Evolutionary conservation across 2,888 invertebrate species (phyloP).

Genomic region (Chaitophorus viminalis): DNA sequence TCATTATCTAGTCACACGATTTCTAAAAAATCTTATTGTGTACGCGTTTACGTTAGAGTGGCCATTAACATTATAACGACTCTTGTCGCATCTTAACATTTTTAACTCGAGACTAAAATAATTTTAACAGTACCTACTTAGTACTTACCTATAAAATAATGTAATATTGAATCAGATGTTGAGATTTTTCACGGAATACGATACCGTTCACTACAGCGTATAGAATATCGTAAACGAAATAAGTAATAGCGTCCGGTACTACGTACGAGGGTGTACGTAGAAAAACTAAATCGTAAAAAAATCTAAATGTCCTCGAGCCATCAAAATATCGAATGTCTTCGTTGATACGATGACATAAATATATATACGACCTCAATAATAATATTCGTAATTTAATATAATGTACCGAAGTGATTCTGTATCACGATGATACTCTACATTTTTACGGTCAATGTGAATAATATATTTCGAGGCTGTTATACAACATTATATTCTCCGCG

Average conservation of each 20-base stretch:
- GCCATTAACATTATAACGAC: not conserved
- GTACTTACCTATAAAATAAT: too few relatives aligned
- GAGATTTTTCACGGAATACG: not conserved
- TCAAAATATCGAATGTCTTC: constrained; percentile 33
- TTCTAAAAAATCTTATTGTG: too few relatives aligned
- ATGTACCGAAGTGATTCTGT: not conserved
- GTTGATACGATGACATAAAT: not conserved
- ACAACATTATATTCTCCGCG: too few relatives aligned
- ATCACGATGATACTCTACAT: not conserved
- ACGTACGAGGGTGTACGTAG: not conserved
- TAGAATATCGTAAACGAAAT: not conserved
- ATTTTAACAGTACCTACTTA: not conserved
- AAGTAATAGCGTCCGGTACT: constrained; percentile 17
- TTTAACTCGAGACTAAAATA: constrained; percentile 1
- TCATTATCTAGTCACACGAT: too few relatives aligned
- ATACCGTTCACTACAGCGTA: not conserved
- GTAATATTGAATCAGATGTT: not conserved
- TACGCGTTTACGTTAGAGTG: too few relatives aligned
- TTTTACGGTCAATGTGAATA: not conserved
- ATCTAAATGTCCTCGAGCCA: constrained; percentile 16
- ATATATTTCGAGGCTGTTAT: too few relatives aligned
- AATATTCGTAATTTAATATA: not conserved
- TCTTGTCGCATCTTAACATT: not conserved
- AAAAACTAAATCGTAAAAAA: not conserved
- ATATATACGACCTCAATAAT: not conserved